These are phyloP conservation scores for Agonum fuliginosum DNA, from an alignment of 2,888 invertebrate species.

Conservation along the genomic window DNA sequence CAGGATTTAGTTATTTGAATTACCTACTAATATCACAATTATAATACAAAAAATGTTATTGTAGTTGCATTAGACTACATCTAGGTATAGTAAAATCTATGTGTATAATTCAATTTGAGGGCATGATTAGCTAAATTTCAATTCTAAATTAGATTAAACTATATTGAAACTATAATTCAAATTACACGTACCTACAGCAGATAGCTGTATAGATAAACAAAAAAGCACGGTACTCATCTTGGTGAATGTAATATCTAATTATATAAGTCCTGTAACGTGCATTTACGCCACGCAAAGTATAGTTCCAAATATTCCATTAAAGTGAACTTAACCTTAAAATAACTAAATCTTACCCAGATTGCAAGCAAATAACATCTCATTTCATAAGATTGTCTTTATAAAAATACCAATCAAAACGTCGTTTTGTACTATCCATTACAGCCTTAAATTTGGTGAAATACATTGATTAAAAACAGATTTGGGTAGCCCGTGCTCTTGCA, in stretches of 20 bases:
- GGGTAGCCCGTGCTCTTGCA: slow-evolving; percentile 28
- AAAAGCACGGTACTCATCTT: not conserved
- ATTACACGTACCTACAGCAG: not conserved
- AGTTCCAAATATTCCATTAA: slow-evolving; percentile 31
- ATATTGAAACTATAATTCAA: not conserved
- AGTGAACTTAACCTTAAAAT: slow-evolving; percentile 36
- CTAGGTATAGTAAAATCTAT: not conserved
- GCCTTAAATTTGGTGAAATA: slow-evolving; percentile 18
- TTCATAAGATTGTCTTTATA: slow-evolving; percentile 16
- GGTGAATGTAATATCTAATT: not conserved
- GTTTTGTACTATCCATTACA: slow-evolving; percentile 20
- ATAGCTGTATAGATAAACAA: not conserved
- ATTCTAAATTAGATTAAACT: slow-evolving; percentile 8
- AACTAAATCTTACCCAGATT: slow-evolving; percentile 14
- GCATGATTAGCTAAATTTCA: not conserved
- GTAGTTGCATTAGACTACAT: not conserved
- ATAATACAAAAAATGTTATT: slow-evolving; percentile 9
- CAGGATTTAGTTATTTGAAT: not conserved
- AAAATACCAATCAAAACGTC: slow-evolving; percentile 42
- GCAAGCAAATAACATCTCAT: slow-evolving; percentile 40
- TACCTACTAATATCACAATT: not conserved
- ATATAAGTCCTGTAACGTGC: not conserved
- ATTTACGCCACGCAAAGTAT: not conserved
- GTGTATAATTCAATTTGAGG: not conserved
- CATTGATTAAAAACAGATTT: slow-evolving; percentile 45